phyloP scores from a whole-genome alignment of 2,797 vertebrate species.

The Potorous gilbertii region DNA sequence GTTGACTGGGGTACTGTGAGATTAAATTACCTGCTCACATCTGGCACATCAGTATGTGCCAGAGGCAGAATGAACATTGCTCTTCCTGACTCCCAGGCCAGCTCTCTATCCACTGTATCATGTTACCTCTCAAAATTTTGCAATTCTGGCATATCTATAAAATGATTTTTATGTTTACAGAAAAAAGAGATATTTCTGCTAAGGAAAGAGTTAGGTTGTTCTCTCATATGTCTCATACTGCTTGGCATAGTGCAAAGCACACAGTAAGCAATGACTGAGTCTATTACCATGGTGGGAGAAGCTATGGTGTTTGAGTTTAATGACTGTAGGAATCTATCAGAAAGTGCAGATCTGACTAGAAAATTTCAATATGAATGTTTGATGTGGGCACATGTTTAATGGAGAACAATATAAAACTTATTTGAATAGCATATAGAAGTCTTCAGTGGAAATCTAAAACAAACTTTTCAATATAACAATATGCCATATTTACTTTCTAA shows the following conservation, averaged over 20 bases:
- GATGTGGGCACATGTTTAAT: not conserved
- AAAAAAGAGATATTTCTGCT: not conserved
- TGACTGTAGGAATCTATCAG: no score
- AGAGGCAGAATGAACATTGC: not conserved
- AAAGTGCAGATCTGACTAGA: not conserved
- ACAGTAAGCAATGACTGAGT: not conserved
- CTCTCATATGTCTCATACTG: not conserved
- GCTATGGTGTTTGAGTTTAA: not conserved
- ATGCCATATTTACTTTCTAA: not conserved
- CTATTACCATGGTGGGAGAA: not conserved
- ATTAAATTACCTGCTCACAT: not conserved
- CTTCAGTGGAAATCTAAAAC: not conserved
- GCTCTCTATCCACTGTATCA: not conserved
- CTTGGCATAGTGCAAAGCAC: no score
- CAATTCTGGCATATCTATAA: not conserved
- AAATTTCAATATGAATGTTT: not conserved
- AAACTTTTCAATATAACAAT: not conserved
- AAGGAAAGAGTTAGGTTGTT: not conserved
- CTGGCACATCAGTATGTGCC: not conserved
- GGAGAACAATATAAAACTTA: not conserved
- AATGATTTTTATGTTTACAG: not conserved
- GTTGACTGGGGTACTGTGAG: not conserved
- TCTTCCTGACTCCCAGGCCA: not conserved
- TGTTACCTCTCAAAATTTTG: not conserved
- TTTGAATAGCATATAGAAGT: not conserved